Percentiles rank a stretch among this genome's conserved stretches.
Evolutionary conservation across 2,888 invertebrate genomes (phyloP).

Genomic region (Drosophila stalkeri): DNA sequence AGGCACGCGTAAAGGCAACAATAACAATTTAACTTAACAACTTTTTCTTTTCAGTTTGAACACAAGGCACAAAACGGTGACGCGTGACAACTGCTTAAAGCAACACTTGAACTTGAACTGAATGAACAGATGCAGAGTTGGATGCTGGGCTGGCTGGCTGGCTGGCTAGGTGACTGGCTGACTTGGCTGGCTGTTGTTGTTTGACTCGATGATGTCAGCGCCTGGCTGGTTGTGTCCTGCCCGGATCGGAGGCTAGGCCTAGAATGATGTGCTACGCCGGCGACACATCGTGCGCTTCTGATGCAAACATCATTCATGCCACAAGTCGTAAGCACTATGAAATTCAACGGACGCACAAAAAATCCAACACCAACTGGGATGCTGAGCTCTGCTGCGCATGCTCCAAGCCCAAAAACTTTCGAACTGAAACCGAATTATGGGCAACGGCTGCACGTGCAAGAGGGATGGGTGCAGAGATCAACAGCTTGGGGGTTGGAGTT

Average conservation of each 20-base stretch:
- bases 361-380: conserved; percentile 8
- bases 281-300: conserved; percentile 85
- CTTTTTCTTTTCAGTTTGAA: conserved; percentile 16
- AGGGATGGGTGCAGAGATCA: conserved; percentile 44
- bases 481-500: conserved; percentile 17
- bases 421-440: conserved; percentile 42
- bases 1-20: conserved; percentile 42
- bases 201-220: conserved; percentile 47
- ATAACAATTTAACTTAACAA: conserved; percentile 63
- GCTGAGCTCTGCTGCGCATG: conserved; percentile 72
- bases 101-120: conserved; percentile 40
- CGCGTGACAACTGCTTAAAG: conserved; percentile 41
- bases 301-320: conserved; percentile 80
- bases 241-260: conserved; percentile 86
- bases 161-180: not conserved
- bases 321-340: conserved; percentile 76
- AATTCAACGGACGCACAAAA: conserved; percentile 62
- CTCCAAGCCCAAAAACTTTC: conserved; percentile 52
- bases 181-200: conserved; percentile 26
- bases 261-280: conserved; percentile 85
- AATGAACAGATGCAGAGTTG: conserved; percentile 6
- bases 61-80: conserved; percentile 69
- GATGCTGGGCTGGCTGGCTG: conserved; percentile 11
- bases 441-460: conserved; percentile 31
- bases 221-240: conserved; percentile 79